phyloP scores from a whole-genome alignment of 2,113 vertebrate genomes.

The Cercocebus atys region DNA sequence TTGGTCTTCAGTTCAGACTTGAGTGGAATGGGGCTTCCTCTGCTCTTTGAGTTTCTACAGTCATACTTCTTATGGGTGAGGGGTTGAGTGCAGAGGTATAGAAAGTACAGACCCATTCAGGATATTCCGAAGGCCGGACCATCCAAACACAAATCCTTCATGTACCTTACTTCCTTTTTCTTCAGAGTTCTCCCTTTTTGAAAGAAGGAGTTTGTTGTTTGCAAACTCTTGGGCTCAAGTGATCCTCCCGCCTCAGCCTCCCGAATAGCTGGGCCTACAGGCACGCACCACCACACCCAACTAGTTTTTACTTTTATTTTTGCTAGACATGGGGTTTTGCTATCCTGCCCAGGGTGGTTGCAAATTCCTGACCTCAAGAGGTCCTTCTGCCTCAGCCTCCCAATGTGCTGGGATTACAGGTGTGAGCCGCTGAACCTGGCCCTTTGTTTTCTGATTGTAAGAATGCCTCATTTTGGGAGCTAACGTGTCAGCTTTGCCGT shows the following conservation, averaged over 20 bases:
- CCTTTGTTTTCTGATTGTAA: neutral
- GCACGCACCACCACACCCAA: no score
- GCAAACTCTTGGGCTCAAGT: no score
- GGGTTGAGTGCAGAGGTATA: fast-evolving
- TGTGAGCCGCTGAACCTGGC: no score
- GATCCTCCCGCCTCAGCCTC: no score
- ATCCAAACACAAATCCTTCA: fast-evolving
- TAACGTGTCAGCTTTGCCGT: fast-evolving
- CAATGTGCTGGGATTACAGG: no score
- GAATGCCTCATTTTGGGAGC: neutral
- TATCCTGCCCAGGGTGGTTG: no score
- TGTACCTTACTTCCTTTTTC: neutral
- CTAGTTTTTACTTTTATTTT: no score
- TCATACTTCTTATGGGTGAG: fast-evolving
- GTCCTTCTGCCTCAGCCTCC: no score
- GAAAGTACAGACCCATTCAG: fast-evolving
- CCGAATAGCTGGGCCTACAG: no score
- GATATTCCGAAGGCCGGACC: neutral
- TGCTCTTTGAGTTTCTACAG: neutral
- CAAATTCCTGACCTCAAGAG: no score
- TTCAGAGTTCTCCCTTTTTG: fast-evolving
- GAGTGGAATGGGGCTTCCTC: fast-evolving
- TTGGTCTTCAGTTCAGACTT: neutral
- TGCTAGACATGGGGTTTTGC: no score
- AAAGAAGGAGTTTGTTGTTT: neutral